Evolutionary conservation across 2,888 invertebrate genomes (phyloP), one percentile per base, ranked within the genome.

Genomic region (Drosophila mimetica): DNA sequence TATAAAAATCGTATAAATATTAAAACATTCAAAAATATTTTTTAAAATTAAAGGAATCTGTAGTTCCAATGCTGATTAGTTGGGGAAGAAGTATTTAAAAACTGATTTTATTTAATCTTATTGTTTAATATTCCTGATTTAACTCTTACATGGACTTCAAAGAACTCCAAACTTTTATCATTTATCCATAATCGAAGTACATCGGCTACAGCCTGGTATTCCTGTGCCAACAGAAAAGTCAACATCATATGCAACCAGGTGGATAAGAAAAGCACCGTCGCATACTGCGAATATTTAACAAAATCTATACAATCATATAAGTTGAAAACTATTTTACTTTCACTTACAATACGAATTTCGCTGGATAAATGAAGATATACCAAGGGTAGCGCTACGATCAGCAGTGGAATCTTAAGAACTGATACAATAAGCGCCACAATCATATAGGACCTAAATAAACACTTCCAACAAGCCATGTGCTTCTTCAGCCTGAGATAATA

Each of bases 241-340:
- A 78, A 2, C 47, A 79, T 11, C 36, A 79, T 46, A 16, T 76
- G 61, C 37, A 70, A 7, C 76, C 76, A 81, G 4, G 41, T 39
- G 0, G 11, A 0, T 2, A 64, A 3, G 4, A 81, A 60, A 0
- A 70, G 20, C 0, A 32, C 1, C 7, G 42, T 20, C 0, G 48
- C n/a, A 3, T 66, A 69, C 79, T 80, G 37, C 1, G 32, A 55
- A 41, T n/a, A 2, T 39, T 0, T 28, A 14, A 28, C 5, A 16
- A 2, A 28, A 11, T 18, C 4, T 39, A 16, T 7, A 2, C 8
- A 36, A 37, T 8, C 8, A n/a, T n/a, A n/a, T n/a, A n/a, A n/a
- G n/a, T n/a, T n/a, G n/a, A n/a, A n/a, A n/a, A n/a, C n/a, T n/a
- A 8, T 8, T 37, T 37, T 16, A 9, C 2, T 4, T 13, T 11